Evolutionary conservation across 2,797 vertebrate species (phyloP).

Genomic region (Numenius phaeopus): DNA sequence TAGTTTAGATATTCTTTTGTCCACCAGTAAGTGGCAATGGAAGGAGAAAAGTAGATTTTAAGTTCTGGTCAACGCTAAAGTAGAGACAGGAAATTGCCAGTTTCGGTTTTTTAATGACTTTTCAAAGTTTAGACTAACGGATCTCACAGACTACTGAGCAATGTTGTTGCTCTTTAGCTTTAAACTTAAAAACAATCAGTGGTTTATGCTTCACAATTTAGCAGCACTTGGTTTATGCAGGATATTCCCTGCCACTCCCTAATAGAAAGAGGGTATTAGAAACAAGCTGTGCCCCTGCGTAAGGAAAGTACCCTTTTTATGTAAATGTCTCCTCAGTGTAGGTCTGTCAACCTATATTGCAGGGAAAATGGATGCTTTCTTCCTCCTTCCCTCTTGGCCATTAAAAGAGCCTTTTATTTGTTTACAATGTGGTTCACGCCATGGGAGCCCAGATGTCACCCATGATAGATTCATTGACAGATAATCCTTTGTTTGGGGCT

Average conservation of each 20-base stretch:
- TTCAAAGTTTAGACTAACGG: neutral
- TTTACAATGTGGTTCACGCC: neutral
- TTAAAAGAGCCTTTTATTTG: conserved; percentile 9
- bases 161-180: neutral
- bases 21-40: neutral
- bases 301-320: neutral
- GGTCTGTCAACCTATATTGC: neutral
- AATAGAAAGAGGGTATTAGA: neutral
- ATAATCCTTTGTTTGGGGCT: conserved; percentile 6
- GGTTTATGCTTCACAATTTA: neutral
- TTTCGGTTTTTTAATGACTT: neutral
- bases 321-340: neutral
- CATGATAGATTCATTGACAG: neutral
- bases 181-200: neutral
- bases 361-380: neutral
- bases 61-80: neutral
- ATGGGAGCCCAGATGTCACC: neutral
- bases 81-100: neutral
- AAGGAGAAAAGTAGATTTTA: neutral
- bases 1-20: neutral
- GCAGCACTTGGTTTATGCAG: neutral
- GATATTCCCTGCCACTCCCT: neutral
- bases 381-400: neutral
- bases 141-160: neutral
- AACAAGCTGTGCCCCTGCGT: neutral